phyloP scores from a whole-genome alignment of 2,797 vertebrate genomes.

The Loriculus beryllinus region DNA sequence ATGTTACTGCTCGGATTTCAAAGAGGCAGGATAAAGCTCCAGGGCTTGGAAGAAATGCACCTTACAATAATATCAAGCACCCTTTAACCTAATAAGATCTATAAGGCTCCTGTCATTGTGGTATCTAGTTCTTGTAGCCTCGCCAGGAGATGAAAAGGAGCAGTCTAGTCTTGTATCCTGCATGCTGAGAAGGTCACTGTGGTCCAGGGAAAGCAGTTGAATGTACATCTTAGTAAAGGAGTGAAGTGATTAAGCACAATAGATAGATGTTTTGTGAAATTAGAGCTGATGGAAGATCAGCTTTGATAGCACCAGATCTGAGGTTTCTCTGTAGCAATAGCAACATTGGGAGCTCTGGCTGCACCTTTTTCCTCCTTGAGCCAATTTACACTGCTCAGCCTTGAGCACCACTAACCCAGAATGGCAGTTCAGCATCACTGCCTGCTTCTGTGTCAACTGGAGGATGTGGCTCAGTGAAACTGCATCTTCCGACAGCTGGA shows the following conservation, averaged over 20 bases:
- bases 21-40: background rate
- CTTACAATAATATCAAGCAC: background rate
- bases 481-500: background rate
- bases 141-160: background rate
- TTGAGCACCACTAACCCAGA: rapidly evolving
- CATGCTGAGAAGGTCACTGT: background rate
- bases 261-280: background rate
- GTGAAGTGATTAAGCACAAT: background rate
- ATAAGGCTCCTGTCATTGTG: background rate
- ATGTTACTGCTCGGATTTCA: background rate
- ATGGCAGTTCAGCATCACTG: background rate
- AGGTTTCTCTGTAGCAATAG: background rate
- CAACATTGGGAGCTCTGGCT: background rate
- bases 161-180: background rate
- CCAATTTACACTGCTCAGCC: background rate
- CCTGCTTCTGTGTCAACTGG: background rate
- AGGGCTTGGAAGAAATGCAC: background rate
- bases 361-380: background rate
- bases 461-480: background rate
- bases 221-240: background rate
- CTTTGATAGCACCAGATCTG: background rate
- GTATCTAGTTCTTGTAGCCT: background rate
- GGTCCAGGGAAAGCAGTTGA: background rate
- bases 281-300: background rate
- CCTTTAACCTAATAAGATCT: background rate